Conservation (phyloP, 2,888 invertebrate genomes). For the Cerceris ruficornis region DNA sequence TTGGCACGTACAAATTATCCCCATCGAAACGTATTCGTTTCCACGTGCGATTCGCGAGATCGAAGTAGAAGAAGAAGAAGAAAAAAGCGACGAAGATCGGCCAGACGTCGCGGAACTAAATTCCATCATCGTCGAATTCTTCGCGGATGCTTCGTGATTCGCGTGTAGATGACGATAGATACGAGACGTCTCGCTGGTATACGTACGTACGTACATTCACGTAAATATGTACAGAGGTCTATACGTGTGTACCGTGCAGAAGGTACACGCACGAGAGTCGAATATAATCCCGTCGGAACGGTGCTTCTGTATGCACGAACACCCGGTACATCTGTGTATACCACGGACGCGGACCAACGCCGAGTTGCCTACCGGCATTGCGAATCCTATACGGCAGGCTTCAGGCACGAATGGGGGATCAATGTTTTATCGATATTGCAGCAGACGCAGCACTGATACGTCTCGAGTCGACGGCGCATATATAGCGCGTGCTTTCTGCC, state of each 20-base stretch:
- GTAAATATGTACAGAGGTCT: constrained; percentile 18
- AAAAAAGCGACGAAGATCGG: background rate
- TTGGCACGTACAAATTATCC: too few relatives aligned
- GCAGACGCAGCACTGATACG: constrained; percentile 71
- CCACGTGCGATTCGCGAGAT: background rate
- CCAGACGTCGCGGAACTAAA: constrained; percentile 57
- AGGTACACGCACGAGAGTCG: constrained; percentile 57
- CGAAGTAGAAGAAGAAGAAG: background rate
- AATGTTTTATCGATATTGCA: constrained; percentile 78
- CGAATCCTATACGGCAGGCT: constrained; percentile 73
- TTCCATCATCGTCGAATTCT: constrained; percentile 64
- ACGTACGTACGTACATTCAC: constrained; percentile 24
- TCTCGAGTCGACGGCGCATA: constrained; percentile 68
- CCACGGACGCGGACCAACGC: constrained; percentile 37
- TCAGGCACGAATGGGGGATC: constrained; percentile 76
- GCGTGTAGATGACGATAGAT: constrained; percentile 64
- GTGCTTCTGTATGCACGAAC: constrained; percentile 60
- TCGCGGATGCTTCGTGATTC: constrained; percentile 59
- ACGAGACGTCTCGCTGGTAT: constrained; percentile 46
- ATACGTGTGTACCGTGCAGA: constrained; percentile 29
- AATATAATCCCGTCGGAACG: constrained; percentile 62
- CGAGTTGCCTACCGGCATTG: constrained; percentile 64
- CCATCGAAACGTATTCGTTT: too few relatives aligned
- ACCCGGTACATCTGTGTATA: constrained; percentile 44
- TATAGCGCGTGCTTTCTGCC: constrained; percentile 73